Evolutionary conservation across 53 echinoderm and acorn worm species (phyloP).

Genomic region (Actinopyga echinites): DNA sequence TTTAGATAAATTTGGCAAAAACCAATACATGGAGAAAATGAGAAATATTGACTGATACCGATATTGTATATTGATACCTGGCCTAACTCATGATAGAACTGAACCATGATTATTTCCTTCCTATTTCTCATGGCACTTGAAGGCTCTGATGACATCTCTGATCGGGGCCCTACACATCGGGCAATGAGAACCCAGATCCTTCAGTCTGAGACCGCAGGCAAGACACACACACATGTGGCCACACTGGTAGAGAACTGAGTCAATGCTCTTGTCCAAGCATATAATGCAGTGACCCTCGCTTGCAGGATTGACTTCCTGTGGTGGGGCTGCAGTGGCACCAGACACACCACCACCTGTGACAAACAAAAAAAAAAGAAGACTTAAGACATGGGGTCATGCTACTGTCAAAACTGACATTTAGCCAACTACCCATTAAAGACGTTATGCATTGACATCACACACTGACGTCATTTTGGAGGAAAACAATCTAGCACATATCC

Average conservation of each 20-base stretch:
- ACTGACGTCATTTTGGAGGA: no score
- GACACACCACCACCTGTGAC: neutral
- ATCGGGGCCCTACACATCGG: conserved; percentile 99
- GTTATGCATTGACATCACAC: no score
- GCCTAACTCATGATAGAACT: no score
- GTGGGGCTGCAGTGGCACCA: neutral
- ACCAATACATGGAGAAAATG: no score
- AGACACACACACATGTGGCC: conserved; percentile 99
- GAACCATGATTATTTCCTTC: no score
- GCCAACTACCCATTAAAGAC: no score
- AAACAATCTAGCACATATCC: no score
- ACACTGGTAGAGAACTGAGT: conserved; percentile 93
- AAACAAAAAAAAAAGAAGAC: neutral
- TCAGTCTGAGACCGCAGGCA: conserved; percentile 83
- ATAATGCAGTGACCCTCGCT: conserved; percentile 92
- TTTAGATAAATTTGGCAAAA: no score
- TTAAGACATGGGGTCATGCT: no score
- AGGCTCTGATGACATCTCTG: conserved; percentile 93
- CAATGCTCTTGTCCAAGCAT: conserved; percentile 86
- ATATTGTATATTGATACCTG: no score
- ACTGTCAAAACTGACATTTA: no score
- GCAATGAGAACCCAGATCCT: conserved; percentile 82
- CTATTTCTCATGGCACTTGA: conserved; percentile 73
- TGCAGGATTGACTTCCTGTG: conserved; percentile 56
- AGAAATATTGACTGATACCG: no score